A percentile compares a stretch with the other conserved stretches of the same genome.
These are phyloP conservation scores for Tamandua tetradactyla DNA, from an alignment of 2,797 vertebrate genomes.

Conservation along the genomic window DNA sequence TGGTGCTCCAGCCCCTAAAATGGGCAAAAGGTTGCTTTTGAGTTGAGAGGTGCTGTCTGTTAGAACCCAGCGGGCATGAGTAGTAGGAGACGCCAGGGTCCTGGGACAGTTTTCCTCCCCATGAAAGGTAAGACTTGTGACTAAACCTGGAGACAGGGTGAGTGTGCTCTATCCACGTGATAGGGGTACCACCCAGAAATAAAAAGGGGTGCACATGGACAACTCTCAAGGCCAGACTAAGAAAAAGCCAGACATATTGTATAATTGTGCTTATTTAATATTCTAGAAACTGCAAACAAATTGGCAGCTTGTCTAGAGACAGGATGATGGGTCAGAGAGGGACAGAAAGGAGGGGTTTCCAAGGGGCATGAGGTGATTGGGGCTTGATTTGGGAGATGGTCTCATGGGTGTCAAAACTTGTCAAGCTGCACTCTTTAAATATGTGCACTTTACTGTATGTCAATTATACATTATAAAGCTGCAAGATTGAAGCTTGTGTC, in stretches of 20 bases:
- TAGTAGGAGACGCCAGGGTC: neutral
- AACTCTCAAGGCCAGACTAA: too few relatives aligned
- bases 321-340: neutral
- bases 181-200: neutral
- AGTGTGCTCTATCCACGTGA: fast-evolving
- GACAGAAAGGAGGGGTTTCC: neutral
- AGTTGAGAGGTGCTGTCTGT: neutral
- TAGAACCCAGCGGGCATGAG: too few relatives aligned
- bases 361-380: neutral
- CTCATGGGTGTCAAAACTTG: neutral
- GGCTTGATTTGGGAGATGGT: neutral
- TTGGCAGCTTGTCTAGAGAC: neutral
- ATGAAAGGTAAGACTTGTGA: neutral
- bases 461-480: neutral
- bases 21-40: too few relatives aligned
- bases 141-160: neutral
- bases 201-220: too few relatives aligned
- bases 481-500: neutral
- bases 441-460: neutral
- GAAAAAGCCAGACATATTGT: neutral
- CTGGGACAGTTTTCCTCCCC: neutral
- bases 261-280: neutral
- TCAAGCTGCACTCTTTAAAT: neutral
- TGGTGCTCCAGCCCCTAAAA: neutral
- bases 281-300: neutral